Percentiles rank a stretch among this genome's conserved stretches.
These are phyloP conservation scores for Rhynchomys soricoides DNA, from an alignment of 2,113 vertebrate species.

Conservation along the genomic window DNA sequence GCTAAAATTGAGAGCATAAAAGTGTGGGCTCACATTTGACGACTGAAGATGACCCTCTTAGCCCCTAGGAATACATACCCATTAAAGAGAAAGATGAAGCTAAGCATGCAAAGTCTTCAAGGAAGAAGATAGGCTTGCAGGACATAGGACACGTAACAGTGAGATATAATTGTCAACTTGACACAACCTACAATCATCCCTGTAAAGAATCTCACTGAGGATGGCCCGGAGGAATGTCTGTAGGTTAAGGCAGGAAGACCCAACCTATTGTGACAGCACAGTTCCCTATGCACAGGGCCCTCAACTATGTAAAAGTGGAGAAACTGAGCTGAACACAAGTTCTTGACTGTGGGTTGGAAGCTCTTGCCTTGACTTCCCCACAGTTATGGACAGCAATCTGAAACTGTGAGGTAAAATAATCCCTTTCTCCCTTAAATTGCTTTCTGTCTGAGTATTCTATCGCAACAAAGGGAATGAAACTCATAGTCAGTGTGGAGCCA, in stretches of 20 bases:
- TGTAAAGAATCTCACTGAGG: neutral
- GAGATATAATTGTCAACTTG: neutral
- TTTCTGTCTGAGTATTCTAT: neutral
- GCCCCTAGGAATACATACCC: neutral
- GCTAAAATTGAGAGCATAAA: neutral
- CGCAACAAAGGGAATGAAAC: neutral
- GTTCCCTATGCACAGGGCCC: neutral
- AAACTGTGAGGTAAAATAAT: too few relatives aligned
- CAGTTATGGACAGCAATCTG: neutral
- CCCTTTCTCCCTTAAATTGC: neutral
- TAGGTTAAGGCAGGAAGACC: neutral
- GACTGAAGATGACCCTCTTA: neutral
- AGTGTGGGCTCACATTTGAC: neutral
- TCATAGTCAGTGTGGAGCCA: accelerated
- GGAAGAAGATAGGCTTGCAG: neutral
- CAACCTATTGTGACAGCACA: neutral
- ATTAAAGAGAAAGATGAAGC: neutral
- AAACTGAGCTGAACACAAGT: neutral
- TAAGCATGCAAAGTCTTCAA: neutral
- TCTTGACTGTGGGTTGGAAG: neutral
- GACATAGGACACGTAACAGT: too few relatives aligned
- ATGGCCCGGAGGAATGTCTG: neutral
- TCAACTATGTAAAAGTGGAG: neutral
- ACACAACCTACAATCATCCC: too few relatives aligned
- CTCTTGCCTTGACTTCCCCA: too few relatives aligned